These are phyloP conservation scores for Typhlomys cinereus DNA, from an alignment of 2,113 vertebrate species.

Conservation along the genomic window DNA sequence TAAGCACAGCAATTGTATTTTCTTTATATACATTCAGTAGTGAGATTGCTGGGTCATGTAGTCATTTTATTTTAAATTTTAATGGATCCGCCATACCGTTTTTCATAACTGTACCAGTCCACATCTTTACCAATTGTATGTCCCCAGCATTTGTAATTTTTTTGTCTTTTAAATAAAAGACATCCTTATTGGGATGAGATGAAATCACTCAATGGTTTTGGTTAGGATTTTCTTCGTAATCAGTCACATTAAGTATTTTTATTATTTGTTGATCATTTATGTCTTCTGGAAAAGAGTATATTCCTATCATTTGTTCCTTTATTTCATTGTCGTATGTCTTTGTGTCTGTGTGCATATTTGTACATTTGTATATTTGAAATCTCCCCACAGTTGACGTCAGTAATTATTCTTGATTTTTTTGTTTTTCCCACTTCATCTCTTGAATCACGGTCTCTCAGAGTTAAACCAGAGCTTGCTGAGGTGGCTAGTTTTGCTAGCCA, in stretches of 20 bases:
- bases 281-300: too few relatives aligned
- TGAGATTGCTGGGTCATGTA: neutral
- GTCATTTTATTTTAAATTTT: neutral
- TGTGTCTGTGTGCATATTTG: too few relatives aligned
- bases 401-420: too few relatives aligned
- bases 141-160: neutral
- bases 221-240: neutral
- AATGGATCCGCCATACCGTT: neutral
- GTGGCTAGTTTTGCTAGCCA: too few relatives aligned
- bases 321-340: too few relatives aligned
- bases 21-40: neutral
- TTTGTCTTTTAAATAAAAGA: neutral
- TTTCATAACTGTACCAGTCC: neutral
- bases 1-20: neutral
- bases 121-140: neutral
- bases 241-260: neutral
- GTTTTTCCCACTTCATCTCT: too few relatives aligned
- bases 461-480: too few relatives aligned
- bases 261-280: too few relatives aligned
- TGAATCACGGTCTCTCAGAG: too few relatives aligned
- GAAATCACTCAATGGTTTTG: neutral
- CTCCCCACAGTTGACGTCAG: too few relatives aligned
- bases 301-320: too few relatives aligned
- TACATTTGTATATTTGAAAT: too few relatives aligned
- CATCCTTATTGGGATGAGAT: neutral